A percentile compares a stretch with the other conserved stretches of the same genome.
phyloP scores from a whole-genome alignment of 2,113 vertebrate species.

The Theristicus caerulescens region DNA sequence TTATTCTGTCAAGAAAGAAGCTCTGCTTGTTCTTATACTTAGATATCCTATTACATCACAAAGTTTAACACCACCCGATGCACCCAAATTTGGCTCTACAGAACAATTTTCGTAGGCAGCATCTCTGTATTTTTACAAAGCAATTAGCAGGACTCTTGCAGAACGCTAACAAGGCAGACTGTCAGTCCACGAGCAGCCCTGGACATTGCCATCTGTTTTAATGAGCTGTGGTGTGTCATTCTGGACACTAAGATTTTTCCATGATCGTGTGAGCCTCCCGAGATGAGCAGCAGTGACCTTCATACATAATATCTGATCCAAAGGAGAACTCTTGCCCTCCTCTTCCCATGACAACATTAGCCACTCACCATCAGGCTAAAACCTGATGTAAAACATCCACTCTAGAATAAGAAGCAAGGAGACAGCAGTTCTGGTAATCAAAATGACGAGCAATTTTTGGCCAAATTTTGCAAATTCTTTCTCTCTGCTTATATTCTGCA shows the following conservation, averaged over 20 bases:
- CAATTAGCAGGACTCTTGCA: constrained; percentile 29
- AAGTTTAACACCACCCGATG: not conserved
- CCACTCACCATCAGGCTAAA: not conserved
- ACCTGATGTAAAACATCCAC: not conserved
- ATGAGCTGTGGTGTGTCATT: not conserved
- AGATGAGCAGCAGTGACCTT: not conserved
- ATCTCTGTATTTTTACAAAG: not conserved
- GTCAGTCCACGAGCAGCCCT: not conserved
- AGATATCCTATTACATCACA: not conserved
- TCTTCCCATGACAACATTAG: not conserved
- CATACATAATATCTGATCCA: not conserved
- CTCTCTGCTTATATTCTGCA: not conserved
- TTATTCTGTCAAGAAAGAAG: not conserved
- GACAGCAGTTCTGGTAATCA: not conserved
- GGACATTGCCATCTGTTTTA: not conserved
- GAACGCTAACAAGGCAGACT: not conserved
- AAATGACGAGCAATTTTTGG: not conserved
- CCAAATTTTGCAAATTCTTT: not conserved
- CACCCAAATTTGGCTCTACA: not conserved
- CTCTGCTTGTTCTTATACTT: constrained; percentile 2
- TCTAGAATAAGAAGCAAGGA: not conserved
- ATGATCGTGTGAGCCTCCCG: not conserved
- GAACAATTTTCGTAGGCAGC: not conserved
- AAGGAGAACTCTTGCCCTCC: not conserved
- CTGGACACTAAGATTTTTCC: not conserved